These are phyloP conservation scores for Aurelia sp. DNA, from an alignment of 30 jellyfish, hydroid and myxozoan genomes.

Conservation along the genomic window DNA sequence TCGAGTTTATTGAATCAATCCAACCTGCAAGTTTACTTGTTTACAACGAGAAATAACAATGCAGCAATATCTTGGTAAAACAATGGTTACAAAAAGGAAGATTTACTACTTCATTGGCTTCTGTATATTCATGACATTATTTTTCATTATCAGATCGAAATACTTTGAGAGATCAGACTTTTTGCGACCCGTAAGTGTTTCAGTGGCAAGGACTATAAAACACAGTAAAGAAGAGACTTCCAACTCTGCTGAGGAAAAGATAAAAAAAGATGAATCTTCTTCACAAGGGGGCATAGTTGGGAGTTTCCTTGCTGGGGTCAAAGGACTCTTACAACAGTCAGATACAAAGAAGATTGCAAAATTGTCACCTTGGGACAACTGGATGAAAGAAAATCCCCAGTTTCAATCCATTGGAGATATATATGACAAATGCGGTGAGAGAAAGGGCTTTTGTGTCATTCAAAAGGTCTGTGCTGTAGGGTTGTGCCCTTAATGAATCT, in stretches of 20 bases:
- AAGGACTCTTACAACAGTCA: neutral
- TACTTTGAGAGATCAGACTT: conserved; percentile 66
- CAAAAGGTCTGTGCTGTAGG: neutral
- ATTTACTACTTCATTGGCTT: conserved; percentile 30
- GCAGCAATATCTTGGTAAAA: neutral
- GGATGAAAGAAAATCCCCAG: conserved; percentile 78
- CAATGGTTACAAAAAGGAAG: conserved; percentile 34
- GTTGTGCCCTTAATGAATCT: too few species aligned
- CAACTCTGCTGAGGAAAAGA: neutral
- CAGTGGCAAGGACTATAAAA: conserved; percentile 30
- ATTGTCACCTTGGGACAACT: conserved; percentile 72
- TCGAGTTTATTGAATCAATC: neutral
- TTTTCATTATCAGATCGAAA: conserved; percentile 50
- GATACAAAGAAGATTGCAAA: neutral
- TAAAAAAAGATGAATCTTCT: neutral
- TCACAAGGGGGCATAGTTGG: neutral
- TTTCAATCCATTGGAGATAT: conserved; percentile 84
- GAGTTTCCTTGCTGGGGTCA: neutral
- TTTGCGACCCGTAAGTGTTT: conserved; percentile 40
- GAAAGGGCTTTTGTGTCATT: neutral
- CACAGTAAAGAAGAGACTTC: neutral
- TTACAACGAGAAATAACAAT: too few species aligned
- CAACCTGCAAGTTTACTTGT: too few species aligned
- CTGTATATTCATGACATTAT: conserved; percentile 8
- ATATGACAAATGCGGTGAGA: conserved; percentile 88